Evolutionary conservation across 1,140 invertebrate species (phyloP).

Genomic region (Pachypsylla venusta): DNA sequence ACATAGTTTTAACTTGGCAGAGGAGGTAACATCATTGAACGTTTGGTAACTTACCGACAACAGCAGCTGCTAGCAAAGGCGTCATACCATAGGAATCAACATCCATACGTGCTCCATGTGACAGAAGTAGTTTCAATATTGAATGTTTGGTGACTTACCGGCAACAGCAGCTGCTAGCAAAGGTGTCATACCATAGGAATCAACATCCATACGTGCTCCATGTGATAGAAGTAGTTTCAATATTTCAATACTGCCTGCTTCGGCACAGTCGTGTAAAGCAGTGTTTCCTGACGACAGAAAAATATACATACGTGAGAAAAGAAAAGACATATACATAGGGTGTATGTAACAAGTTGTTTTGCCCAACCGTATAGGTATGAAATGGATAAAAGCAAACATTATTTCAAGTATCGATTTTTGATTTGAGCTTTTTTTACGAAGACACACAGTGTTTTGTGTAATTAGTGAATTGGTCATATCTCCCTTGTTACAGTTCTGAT

Average conservation of each 20-base stretch:
- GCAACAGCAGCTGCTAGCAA: constrained; percentile 72
- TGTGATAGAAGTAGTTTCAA: constrained; percentile 75
- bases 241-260: constrained; percentile 84
- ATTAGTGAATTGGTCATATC: too few relatives aligned
- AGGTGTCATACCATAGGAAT: constrained; percentile 83
- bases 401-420: too few relatives aligned
- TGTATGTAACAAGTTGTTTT: too few relatives aligned
- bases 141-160: not conserved
- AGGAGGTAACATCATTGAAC: constrained; percentile 19
- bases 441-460: too few relatives aligned
- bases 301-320: too few relatives aligned
- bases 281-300: constrained; percentile 68
- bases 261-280: constrained; percentile 87
- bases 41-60: constrained; percentile 33
- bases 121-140: constrained; percentile 77
- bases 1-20: constrained; percentile 8
- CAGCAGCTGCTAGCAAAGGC: constrained; percentile 76
- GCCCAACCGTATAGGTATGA: too few relatives aligned
- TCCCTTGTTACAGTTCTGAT: too few relatives aligned
- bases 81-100: constrained; percentile 86
- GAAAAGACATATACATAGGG: too few relatives aligned
- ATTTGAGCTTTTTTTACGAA: too few relatives aligned
- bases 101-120: constrained; percentile 78
- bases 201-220: constrained; percentile 82
- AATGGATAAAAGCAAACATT: too few relatives aligned